Evolutionary conservation across 2,797 vertebrate genomes (phyloP).

Genomic region (Sciurus carolinensis): DNA sequence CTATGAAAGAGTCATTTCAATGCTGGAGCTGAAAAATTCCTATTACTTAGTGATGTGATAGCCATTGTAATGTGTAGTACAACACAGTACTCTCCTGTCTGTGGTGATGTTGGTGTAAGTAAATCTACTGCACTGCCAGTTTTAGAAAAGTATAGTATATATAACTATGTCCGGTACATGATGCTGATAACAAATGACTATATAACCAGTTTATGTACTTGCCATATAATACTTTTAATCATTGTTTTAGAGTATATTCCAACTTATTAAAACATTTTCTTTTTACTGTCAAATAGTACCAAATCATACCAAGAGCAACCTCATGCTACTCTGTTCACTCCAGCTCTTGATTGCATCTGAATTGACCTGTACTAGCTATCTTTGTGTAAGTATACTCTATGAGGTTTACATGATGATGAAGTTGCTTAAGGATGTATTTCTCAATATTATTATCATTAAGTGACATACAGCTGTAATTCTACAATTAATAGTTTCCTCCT

Average conservation of each 20-base stretch:
- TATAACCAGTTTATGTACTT: background rate
- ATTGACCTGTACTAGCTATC: background rate
- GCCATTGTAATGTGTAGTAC: background rate
- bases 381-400: background rate
- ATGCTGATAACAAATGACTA: background rate
- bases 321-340: background rate
- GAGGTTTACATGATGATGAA: background rate
- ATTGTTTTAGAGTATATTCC: background rate
- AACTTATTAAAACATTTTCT: background rate
- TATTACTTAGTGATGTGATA: background rate
- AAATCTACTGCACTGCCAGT: background rate
- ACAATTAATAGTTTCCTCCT: background rate
- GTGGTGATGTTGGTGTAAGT: background rate
- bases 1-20: background rate
- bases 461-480: background rate
- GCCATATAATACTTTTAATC: background rate
- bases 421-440: background rate
- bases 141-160: background rate
- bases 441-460: background rate
- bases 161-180: background rate
- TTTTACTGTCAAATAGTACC: background rate
- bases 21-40: background rate
- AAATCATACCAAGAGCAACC: background rate
- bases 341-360: too few relatives aligned
- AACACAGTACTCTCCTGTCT: background rate